Conservation (phyloP, 1,140 invertebrate genomes). For the Zelostemma sp. region DNA sequence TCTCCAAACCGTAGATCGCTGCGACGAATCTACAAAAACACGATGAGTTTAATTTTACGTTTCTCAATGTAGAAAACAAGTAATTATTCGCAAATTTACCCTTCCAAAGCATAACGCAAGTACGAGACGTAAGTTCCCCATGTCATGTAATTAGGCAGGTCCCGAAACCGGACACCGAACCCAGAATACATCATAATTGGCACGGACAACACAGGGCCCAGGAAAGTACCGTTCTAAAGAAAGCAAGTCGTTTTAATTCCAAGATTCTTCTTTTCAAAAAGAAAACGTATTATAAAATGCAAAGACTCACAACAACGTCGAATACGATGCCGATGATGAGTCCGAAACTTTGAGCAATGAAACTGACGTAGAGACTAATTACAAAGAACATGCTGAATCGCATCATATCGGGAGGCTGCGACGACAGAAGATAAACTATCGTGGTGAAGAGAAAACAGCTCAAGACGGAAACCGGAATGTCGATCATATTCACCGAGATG, state of each 20-base stretch:
- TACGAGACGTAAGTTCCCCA: constrained; percentile 93
- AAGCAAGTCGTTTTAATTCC: constrained; percentile 14
- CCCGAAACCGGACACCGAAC: constrained; percentile 82
- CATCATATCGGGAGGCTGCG: constrained; percentile 81
- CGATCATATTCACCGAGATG: constrained; percentile 86
- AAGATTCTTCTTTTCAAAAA: no score
- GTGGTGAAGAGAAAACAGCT: constrained; percentile 83
- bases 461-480: constrained; percentile 81
- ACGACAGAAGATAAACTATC: constrained; percentile 90
- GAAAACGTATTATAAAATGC: no score
- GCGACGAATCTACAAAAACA: constrained; percentile 67
- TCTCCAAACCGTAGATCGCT: constrained; percentile 85
- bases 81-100: constrained; percentile 62
- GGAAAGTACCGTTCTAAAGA: constrained; percentile 83
- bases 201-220: constrained; percentile 82
- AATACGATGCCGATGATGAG: constrained; percentile 89
- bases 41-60: no score
- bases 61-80: no score
- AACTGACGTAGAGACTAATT: constrained; percentile 84
- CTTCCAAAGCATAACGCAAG: constrained; percentile 89
- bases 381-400: constrained; percentile 87
- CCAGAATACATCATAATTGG: constrained; percentile 92
- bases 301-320: constrained; percentile 79
- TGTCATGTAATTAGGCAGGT: constrained; percentile 83
- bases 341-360: constrained; percentile 91